phyloP scores from a whole-genome alignment of 2,113 vertebrate genomes.

The Spheniscus mendiculus region DNA sequence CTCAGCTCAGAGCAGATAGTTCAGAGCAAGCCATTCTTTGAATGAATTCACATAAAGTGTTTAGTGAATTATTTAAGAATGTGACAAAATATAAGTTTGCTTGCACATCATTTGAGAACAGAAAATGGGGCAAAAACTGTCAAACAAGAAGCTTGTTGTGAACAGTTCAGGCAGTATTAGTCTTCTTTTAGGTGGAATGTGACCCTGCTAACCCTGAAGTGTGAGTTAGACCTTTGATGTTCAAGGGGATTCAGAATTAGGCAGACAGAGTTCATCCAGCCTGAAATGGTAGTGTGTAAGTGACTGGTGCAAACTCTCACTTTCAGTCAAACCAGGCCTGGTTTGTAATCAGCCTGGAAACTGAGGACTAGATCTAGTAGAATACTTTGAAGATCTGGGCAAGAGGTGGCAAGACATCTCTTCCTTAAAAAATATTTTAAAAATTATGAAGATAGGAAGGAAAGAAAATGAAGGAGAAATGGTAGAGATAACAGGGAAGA shows the following conservation, averaged over 20 bases:
- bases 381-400: not conserved
- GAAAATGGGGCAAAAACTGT: not conserved
- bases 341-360: not conserved
- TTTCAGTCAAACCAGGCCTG: not conserved
- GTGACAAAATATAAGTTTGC: not conserved
- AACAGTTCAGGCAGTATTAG: not conserved
- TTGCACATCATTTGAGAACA: not conserved
- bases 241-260: not conserved
- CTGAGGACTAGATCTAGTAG: not conserved
- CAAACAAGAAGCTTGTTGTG: slow-evolving; percentile 21
- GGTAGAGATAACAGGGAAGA: not conserved
- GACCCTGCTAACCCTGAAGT: slow-evolving; percentile 41
- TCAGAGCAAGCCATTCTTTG: not conserved
- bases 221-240: slow-evolving; percentile 54
- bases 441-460: not conserved
- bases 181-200: slow-evolving; percentile 44
- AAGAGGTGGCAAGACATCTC: not conserved
- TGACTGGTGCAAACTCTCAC: not conserved
- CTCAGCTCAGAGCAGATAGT: not conserved
- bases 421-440: not conserved
- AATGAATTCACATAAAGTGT: not conserved
- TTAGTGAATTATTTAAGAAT: slow-evolving; percentile 15
- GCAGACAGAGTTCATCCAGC: not conserved
- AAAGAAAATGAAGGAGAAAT: not conserved
- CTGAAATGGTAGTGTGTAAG: not conserved